A percentile compares a stretch with the other conserved stretches of the same genome.
Evolutionary conservation across 30 jellyfish, hydroid and myxozoan species (phyloP).

Genomic region (Pseudorhiza aurosa): DNA sequence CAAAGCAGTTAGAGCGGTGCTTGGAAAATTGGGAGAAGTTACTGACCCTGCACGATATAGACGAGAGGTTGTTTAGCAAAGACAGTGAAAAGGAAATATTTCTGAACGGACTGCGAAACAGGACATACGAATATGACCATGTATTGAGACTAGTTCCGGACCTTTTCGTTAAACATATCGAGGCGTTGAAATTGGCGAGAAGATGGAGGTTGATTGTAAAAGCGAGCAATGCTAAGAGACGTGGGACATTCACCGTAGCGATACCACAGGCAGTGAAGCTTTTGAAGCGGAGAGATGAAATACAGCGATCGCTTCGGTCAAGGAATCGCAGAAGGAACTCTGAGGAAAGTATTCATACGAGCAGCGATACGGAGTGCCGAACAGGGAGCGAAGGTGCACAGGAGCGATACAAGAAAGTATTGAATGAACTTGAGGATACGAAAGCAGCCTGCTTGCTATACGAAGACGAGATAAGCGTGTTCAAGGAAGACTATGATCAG

Average conservation of each 20-base stretch:
- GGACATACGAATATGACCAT: slow-evolving; percentile 70
- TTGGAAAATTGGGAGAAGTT: slow-evolving; percentile 85
- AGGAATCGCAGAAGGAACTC: slow-evolving; percentile 21
- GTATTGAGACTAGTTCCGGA: slow-evolving; percentile 90
- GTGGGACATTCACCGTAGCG: slow-evolving; percentile 85
- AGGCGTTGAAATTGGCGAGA: slow-evolving; percentile 82
- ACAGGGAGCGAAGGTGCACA: slow-evolving; percentile 45
- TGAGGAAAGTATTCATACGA: slow-evolving; percentile 25
- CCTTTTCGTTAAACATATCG: slow-evolving; percentile 75
- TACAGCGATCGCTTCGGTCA: slow-evolving; percentile 26
- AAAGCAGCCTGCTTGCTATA: slow-evolving; percentile 61
- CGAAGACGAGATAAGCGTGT: slow-evolving; percentile 70
- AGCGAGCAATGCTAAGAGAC: slow-evolving; percentile 69
- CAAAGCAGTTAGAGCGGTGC: slow-evolving; percentile 52
- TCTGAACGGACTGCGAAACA: slow-evolving; percentile 50
- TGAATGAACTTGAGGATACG: slow-evolving; percentile 75
- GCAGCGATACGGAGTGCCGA: slow-evolving; percentile 61
- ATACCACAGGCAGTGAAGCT: slow-evolving; percentile 57
- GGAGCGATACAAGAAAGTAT: slow-evolving; percentile 48
- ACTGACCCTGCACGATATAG: slow-evolving; percentile 41
- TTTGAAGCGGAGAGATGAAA: slow-evolving; percentile 59
- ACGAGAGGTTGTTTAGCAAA: slow-evolving; percentile 66
- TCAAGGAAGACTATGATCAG: slow-evolving; percentile 52
- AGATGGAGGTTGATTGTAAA: slow-evolving; percentile 79
- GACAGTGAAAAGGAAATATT: slow-evolving; percentile 82